These are phyloP conservation scores for Rhynchonycteris naso DNA, from an alignment of 2,797 vertebrate species.

Conservation along the genomic window DNA sequence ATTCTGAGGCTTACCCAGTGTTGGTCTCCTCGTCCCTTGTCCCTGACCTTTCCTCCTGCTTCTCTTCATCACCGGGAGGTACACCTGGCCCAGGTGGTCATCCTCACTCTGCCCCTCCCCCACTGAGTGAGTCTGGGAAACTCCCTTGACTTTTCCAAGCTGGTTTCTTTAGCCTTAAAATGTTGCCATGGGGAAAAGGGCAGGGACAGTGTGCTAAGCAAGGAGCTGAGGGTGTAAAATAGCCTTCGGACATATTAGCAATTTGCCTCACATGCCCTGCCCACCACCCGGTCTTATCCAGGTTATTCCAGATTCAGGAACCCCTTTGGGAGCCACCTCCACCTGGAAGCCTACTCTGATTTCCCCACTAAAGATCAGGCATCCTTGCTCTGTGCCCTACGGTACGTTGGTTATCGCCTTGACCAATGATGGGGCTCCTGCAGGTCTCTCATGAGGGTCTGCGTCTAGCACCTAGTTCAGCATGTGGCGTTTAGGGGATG, in stretches of 20 bases:
- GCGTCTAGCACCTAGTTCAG: rapidly evolving
- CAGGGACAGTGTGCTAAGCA: rapidly evolving
- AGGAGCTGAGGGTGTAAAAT: rapidly evolving
- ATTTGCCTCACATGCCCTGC: neutral
- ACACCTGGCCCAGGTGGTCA: rapidly evolving
- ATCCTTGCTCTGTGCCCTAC: rapidly evolving
- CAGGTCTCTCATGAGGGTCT: too few relatives aligned
- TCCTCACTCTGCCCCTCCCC: neutral
- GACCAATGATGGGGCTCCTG: neutral
- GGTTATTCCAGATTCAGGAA: neutral
- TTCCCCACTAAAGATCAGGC: neutral
- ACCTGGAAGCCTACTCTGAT: neutral
- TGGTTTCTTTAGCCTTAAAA: neutral
- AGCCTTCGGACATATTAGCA: neutral
- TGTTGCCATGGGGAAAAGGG: neutral
- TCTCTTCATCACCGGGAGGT: neutral
- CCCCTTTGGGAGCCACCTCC: neutral
- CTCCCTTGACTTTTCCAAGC: neutral
- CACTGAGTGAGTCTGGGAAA: neutral
- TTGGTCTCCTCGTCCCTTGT: neutral
- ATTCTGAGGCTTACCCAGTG: neutral
- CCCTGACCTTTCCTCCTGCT: rapidly evolving
- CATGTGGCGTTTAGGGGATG: neutral
- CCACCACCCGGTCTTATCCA: too few relatives aligned
- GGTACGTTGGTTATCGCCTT: rapidly evolving